Evolutionary conservation across 2,113 vertebrate genomes (phyloP).

Genomic region (Struthidea cinerea): DNA sequence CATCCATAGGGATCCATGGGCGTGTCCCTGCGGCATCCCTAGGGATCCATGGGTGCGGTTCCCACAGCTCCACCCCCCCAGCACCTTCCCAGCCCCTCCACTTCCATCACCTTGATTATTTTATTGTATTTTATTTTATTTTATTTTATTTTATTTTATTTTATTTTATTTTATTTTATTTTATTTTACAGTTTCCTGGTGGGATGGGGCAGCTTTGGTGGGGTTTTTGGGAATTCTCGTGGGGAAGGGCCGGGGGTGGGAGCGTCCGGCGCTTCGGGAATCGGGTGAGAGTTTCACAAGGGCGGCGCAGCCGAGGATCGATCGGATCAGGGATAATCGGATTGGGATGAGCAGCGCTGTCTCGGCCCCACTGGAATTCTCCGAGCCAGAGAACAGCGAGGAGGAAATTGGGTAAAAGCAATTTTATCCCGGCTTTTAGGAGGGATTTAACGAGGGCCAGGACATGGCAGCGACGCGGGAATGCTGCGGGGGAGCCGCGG

Average conservation of each 20-base stretch:
- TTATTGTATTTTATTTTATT: no score
- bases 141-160: neutral
- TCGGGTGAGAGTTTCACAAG: neutral
- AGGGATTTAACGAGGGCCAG: neutral
- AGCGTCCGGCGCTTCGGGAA: neutral
- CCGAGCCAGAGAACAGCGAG: neutral
- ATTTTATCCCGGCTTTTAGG: neutral
- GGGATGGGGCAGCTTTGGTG: neutral
- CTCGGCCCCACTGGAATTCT: conserved; percentile 23
- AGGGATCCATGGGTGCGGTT: fast-evolving
- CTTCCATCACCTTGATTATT: neutral
- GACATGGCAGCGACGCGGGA: neutral
- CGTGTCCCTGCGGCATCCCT: fast-evolving
- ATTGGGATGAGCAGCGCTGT: neutral
- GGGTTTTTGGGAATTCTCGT: fast-evolving
- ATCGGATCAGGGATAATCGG: neutral
- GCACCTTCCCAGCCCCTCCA: neutral
- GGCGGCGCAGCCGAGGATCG: neutral
- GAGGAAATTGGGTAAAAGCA: conserved; percentile 28
- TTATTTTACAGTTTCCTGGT: fast-evolving
- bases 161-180: neutral
- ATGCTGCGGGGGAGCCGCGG: neutral
- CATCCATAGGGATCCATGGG: neutral
- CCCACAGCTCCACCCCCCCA: neutral
- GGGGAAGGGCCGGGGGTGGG: neutral